Evolutionary conservation across 2,888 invertebrate genomes (phyloP).

Genomic region (Luffia ferchaultella): DNA sequence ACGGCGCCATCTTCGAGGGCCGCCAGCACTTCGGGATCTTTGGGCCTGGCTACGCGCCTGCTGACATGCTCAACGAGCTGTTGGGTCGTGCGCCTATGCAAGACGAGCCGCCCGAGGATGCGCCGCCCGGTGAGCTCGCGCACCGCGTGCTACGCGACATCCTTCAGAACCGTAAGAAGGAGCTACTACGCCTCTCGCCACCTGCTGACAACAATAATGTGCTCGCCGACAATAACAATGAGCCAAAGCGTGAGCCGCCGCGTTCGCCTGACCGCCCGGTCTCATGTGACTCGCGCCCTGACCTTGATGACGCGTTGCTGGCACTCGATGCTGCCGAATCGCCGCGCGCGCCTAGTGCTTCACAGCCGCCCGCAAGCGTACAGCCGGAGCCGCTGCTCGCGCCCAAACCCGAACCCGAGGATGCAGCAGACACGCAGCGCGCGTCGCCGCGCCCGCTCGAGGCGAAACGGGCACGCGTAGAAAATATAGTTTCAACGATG

Average conservation of each 20-base stretch:
- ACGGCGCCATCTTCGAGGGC: constrained; percentile 87
- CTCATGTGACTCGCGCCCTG: constrained; percentile 69
- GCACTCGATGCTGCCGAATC: constrained; percentile 66
- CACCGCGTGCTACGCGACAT: constrained; percentile 92
- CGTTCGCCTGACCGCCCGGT: constrained; percentile 69
- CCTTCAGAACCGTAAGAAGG: constrained; percentile 87
- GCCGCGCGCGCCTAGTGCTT: constrained; percentile 31
- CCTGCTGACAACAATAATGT: constrained; percentile 68
- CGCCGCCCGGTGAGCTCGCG: constrained; percentile 62
- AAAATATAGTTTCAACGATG: constrained; percentile 95
- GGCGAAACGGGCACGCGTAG: constrained; percentile 91
- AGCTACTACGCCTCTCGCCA: constrained; percentile 72
- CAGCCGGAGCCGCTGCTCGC: constrained; percentile 64
- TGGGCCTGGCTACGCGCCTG: constrained; percentile 85
- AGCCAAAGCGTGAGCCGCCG: constrained; percentile 59
- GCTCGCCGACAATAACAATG: constrained; percentile 64
- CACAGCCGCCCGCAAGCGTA: constrained; percentile 57
- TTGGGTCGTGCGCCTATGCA: constrained; percentile 83
- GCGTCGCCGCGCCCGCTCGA: constrained; percentile 72
- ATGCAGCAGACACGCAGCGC: constrained; percentile 68
- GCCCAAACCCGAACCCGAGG: constrained; percentile 73
- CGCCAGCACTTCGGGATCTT: constrained; percentile 84
- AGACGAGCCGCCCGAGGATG: constrained; percentile 67
- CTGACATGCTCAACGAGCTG: constrained; percentile 92
- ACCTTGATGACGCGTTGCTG: constrained; percentile 69